A percentile compares a stretch with the other conserved stretches of the same genome.
Evolutionary conservation across 2,113 vertebrate genomes (phyloP).

Genomic region (Oenanthe melanoleuca): DNA sequence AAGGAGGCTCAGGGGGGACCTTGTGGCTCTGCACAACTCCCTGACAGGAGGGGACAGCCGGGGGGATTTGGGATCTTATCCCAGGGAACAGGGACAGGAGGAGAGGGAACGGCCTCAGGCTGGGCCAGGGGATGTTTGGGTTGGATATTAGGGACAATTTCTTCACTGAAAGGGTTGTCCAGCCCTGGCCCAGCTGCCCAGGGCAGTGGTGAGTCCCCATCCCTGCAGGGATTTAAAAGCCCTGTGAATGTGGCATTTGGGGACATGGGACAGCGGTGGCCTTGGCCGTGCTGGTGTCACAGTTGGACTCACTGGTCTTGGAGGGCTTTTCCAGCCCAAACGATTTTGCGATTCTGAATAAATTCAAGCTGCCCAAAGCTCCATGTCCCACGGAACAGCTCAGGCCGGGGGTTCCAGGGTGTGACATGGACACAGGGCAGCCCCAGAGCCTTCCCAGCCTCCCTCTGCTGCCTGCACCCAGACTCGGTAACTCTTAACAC

Average conservation of each 20-base stretch:
- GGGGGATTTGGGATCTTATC: neutral
- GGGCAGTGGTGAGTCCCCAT: neutral
- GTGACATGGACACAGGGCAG: accelerated
- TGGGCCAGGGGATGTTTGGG: too few relatives aligned
- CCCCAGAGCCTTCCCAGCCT: neutral
- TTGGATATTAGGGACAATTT: neutral
- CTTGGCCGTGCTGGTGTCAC: neutral
- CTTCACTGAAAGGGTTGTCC: accelerated
- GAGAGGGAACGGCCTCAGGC: accelerated
- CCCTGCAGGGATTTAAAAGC: neutral
- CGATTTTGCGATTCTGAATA: neutral
- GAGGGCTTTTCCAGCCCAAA: neutral
- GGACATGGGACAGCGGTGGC: accelerated
- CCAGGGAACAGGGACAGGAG: neutral
- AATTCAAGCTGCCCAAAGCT: accelerated
- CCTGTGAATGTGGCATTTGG: accelerated
- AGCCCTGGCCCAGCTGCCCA: neutral
- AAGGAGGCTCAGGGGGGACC: too few relatives aligned
- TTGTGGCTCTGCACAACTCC: neutral
- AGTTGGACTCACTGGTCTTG: accelerated
- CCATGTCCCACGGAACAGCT: accelerated
- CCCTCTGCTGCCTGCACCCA: neutral
- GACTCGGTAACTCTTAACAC: accelerated
- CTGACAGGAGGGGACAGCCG: neutral
- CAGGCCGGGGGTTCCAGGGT: accelerated